Evolutionary conservation across 2,888 invertebrate genomes (phyloP).

Genomic region (Rapana venosa): DNA sequence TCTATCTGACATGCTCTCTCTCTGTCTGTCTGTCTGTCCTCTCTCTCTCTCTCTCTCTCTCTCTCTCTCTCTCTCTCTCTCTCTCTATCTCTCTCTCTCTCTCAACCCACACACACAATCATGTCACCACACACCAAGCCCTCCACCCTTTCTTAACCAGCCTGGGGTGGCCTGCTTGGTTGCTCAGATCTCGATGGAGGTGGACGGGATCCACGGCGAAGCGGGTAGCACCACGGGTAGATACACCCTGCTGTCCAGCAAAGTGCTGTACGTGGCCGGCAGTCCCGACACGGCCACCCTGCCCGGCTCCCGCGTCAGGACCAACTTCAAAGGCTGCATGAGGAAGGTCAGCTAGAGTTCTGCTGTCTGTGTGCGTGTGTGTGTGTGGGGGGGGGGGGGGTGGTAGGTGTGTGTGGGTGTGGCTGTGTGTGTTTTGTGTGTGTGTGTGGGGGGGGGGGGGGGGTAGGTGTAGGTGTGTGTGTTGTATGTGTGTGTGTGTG

Average conservation of each 20-base stretch:
- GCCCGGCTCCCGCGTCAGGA: slow-evolving; percentile 84
- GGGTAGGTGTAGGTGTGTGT: not conserved
- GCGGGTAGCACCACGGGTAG: slow-evolving; percentile 94
- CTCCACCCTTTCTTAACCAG: too few species aligned
- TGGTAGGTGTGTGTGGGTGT: not conserved
- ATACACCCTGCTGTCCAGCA: slow-evolving; percentile 93
- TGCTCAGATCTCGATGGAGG: slow-evolving; percentile 89
- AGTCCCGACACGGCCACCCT: slow-evolving; percentile 86
- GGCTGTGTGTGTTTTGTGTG: not conserved
- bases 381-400: not conserved
- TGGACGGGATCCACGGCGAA: slow-evolving; percentile 93
- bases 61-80: slow-evolving; percentile 19
- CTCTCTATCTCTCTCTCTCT: slow-evolving; percentile 32
- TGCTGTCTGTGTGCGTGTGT: not conserved
- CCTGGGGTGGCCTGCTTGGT: not conserved
- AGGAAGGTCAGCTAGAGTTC: slow-evolving; percentile 85
- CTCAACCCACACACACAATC: too few species aligned
- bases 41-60: slow-evolving; percentile 12
- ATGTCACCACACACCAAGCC: too few species aligned
- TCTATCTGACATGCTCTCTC: slow-evolving; percentile 11
- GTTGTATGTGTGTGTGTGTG: not conserved
- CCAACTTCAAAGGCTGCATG: slow-evolving; percentile 95
- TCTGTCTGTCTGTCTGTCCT: slow-evolving; percentile 9
- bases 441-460: not conserved
- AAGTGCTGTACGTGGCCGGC: slow-evolving; percentile 94